These are phyloP conservation scores for Acleris cristana DNA, from an alignment of 2,888 invertebrate genomes.

Conservation along the genomic window DNA sequence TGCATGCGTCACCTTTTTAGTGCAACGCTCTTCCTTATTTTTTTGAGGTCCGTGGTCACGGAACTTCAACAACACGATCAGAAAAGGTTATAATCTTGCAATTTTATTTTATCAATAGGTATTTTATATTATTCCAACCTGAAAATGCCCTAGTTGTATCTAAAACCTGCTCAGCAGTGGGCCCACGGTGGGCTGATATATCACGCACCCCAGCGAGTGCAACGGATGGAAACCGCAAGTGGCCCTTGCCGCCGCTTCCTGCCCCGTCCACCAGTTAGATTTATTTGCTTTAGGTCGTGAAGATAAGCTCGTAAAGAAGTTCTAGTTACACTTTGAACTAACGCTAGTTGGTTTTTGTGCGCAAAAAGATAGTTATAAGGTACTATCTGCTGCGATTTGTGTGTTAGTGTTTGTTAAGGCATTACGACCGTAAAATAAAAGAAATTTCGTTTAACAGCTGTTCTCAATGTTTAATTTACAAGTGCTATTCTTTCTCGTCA, in stretches of 20 bases:
- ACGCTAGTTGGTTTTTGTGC: neutral
- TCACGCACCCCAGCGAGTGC: constrained; percentile 11
- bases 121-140: neutral
- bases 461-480: no score
- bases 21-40: no score
- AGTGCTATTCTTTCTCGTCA: no score
- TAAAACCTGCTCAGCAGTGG: constrained; percentile 4
- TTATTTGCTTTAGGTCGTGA: constrained; percentile 9
- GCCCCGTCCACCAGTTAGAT: constrained; percentile 7
- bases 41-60: no score
- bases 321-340: constrained; percentile 6
- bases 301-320: constrained; percentile 18
- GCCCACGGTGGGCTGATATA: constrained; percentile 14
- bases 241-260: constrained; percentile 18
- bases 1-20: no score
- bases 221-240: constrained; percentile 18
- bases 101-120: neutral
- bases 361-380: neutral
- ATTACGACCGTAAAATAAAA: no score
- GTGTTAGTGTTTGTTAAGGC: no score
- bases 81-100: neutral
- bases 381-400: neutral
- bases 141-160: neutral
- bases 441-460: no score
- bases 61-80: no score